phyloP scores from a whole-genome alignment of 2,797 vertebrate species.

The Fundulus diaphanus region DNA sequence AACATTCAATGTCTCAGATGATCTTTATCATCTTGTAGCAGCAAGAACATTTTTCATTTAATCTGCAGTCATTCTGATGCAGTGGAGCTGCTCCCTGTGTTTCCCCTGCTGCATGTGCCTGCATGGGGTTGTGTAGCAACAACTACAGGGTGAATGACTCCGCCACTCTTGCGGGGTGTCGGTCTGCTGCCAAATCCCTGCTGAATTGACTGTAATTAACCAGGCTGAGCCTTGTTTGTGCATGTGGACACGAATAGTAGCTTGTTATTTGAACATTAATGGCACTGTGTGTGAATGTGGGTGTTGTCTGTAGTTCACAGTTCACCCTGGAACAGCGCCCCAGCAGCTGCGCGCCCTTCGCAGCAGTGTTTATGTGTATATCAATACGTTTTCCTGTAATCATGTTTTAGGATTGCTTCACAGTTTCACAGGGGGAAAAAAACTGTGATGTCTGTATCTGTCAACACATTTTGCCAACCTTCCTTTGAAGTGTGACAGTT shows the following conservation, averaged over 20 bases:
- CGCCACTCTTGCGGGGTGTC: slow-evolving; percentile 58
- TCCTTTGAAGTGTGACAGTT: slow-evolving; percentile 31
- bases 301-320: slow-evolving; percentile 31
- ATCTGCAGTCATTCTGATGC: slow-evolving; percentile 1
- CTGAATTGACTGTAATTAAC: slow-evolving; percentile 73
- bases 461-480: slow-evolving; percentile 30
- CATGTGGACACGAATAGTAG: slow-evolving; percentile 68
- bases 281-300: slow-evolving; percentile 29
- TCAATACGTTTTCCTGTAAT: slow-evolving; percentile 61
- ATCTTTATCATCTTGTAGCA: not conserved
- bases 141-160: slow-evolving; percentile 68
- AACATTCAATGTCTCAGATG: slow-evolving; percentile 1
- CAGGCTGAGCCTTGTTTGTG: slow-evolving; percentile 67
- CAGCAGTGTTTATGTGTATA: slow-evolving; percentile 52
- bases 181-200: slow-evolving; percentile 67
- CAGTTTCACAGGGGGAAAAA: slow-evolving; percentile 40
- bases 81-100: slow-evolving; percentile 25
- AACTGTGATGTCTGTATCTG: slow-evolving; percentile 38
- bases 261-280: slow-evolving; percentile 71
- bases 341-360: slow-evolving; percentile 66
- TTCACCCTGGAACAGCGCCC: slow-evolving; percentile 70
- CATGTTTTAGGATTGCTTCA: slow-evolving; percentile 45
- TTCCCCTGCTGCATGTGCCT: slow-evolving; percentile 39
- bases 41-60: not conserved
- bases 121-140: slow-evolving; percentile 65